These are phyloP conservation scores for Hirtodrosophila alboralis DNA, from an alignment of 2,888 invertebrate species.

Conservation along the genomic window DNA sequence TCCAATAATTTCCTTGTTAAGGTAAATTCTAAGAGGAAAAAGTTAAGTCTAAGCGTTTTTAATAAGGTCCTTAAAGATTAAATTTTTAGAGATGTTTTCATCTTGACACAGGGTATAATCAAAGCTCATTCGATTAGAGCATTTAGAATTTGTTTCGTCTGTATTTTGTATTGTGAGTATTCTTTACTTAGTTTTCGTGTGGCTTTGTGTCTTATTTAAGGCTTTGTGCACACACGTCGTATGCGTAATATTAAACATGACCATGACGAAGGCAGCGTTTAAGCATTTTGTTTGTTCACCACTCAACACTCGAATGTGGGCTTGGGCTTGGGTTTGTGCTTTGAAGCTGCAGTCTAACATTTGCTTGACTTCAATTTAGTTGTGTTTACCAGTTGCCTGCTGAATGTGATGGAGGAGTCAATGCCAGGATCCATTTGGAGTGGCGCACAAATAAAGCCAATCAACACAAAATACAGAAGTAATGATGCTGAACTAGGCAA, in stretches of 20 bases:
- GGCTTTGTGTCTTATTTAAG: slow-evolving; percentile 41
- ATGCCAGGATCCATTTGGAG: slow-evolving; percentile 20
- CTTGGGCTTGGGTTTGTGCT: no score
- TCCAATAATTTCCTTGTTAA: no score
- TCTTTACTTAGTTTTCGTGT: slow-evolving; percentile 18
- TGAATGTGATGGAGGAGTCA: slow-evolving; percentile 31
- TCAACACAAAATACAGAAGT: slow-evolving; percentile 71
- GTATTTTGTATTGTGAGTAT: slow-evolving; percentile 7
- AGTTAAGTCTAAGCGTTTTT: no score
- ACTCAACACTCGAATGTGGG: slow-evolving; percentile 30
- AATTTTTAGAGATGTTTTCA: no score
- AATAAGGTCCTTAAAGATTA: no score
- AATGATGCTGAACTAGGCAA: slow-evolving; percentile 67
- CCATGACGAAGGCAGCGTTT: slow-evolving; percentile 37
- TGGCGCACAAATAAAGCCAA: slow-evolving; percentile 50
- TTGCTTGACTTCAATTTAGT: slow-evolving; percentile 31
- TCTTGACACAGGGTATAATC: not conserved
- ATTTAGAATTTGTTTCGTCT: not conserved
- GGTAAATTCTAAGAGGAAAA: no score
- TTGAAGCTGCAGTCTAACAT: slow-evolving; percentile 40
- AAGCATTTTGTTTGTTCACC: slow-evolving; percentile 57
- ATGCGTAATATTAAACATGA: slow-evolving; percentile 40
- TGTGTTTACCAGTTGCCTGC: slow-evolving; percentile 34
- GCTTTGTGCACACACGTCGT: slow-evolving; percentile 46
- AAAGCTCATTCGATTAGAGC: not conserved